Conservation (phyloP, 2,113 vertebrate species). For the Riparia riparia region DNA sequence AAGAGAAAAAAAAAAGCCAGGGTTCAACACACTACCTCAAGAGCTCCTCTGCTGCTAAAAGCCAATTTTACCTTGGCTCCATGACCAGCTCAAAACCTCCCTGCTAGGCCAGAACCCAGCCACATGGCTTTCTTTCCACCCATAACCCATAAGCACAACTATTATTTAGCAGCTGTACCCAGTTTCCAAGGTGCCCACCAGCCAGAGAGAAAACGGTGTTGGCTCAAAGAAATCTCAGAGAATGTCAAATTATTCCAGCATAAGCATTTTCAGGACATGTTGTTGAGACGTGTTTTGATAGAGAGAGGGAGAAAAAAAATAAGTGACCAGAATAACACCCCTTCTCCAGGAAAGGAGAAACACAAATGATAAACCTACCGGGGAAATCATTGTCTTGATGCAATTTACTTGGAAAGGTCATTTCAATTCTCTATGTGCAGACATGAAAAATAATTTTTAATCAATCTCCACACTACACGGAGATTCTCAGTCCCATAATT, state of each 20-base stretch:
- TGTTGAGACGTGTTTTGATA: neutral
- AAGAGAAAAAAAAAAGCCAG: neutral
- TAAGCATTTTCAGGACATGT: neutral
- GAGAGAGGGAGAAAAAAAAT: neutral
- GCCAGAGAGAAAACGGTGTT: neutral
- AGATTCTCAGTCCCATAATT: neutral
- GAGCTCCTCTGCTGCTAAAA: neutral
- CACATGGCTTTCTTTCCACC: neutral
- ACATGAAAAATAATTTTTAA: neutral
- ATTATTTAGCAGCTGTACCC: neutral
- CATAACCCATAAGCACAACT: neutral
- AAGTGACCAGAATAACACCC: neutral
- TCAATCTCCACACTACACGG: neutral
- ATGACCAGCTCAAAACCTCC: neutral
- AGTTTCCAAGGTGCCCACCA: neutral
- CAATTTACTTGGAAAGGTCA: neutral
- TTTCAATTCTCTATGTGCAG: neutral
- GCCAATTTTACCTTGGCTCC: neutral
- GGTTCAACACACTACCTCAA: neutral
- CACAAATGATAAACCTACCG: neutral
- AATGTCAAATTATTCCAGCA: neutral
- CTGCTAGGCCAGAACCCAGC: accelerated
- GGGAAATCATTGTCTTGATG: neutral
- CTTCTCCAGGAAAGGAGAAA: neutral
- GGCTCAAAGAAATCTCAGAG: neutral